Evolutionary conservation across 2,113 vertebrate species (phyloP).

Genomic region (Picathartes gymnocephalus): DNA sequence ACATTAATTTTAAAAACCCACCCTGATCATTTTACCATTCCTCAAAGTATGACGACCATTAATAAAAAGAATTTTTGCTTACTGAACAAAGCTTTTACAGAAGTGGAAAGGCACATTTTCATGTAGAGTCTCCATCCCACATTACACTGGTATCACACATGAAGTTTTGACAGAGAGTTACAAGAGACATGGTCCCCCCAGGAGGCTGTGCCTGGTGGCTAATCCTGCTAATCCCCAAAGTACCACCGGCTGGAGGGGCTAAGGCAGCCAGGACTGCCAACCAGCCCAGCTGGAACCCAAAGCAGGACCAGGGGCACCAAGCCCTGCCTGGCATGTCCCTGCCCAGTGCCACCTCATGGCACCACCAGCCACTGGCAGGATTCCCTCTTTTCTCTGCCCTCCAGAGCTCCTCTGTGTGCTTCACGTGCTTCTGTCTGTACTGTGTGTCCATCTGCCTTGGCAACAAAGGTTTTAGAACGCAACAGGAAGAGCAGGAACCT

Average conservation of each 20-base stretch:
- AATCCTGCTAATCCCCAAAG: neutral
- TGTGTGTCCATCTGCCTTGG: neutral
- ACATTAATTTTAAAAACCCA: neutral
- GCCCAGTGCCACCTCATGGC: no score
- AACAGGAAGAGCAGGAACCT: neutral
- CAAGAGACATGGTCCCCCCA: accelerated
- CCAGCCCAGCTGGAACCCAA: neutral
- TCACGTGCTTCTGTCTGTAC: neutral
- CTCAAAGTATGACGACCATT: neutral
- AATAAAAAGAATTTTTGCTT: neutral
- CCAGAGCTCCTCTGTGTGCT: neutral
- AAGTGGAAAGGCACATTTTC: neutral
- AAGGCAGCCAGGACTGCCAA: neutral
- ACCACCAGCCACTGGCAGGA: neutral
- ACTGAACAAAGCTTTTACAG: neutral
- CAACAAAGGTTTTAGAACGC: neutral
- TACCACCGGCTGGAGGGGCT: accelerated
- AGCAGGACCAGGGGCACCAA: neutral
- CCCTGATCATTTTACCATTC: neutral
- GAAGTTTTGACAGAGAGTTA: neutral
- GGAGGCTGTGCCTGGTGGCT: neutral
- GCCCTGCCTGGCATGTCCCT: neutral
- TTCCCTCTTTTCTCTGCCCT: neutral
- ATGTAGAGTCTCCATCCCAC: neutral
- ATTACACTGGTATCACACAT: neutral